Evolutionary conservation across 2,797 vertebrate genomes (phyloP).

Genomic region (Nasua narica): DNA sequence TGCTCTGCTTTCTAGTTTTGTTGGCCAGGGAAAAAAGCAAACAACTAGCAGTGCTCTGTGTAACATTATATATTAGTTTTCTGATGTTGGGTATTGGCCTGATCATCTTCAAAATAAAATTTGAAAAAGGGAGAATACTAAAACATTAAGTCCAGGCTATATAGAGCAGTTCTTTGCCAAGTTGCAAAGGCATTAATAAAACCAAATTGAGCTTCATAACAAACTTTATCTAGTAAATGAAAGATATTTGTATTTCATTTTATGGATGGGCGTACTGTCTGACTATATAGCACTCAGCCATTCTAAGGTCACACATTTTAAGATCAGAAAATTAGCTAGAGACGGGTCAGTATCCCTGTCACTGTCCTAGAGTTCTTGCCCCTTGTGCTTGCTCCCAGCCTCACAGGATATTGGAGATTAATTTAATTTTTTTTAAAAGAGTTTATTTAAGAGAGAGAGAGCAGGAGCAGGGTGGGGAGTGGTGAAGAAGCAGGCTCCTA

Average conservation of each 20-base stretch:
- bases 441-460: not conserved
- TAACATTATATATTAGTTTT: not conserved
- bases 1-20: conserved; percentile 42
- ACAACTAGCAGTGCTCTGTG: not conserved
- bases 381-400: not conserved
- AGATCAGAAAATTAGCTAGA: not conserved
- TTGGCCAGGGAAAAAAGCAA: conserved; percentile 46
- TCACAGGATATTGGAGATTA: not conserved
- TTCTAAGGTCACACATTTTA: not conserved
- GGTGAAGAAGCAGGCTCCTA: not conserved
- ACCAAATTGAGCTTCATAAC: not conserved
- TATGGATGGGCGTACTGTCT: not conserved
- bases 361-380: not conserved
- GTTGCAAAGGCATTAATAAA: conserved; percentile 4
- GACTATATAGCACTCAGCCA: not conserved
- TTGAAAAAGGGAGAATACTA: not conserved
- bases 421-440: not conserved
- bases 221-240: not conserved
- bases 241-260: not conserved
- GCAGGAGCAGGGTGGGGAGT: not conserved
- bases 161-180: not conserved
- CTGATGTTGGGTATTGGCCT: not conserved
- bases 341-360: not conserved
- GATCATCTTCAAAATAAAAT: conserved; percentile 15
- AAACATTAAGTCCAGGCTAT: not conserved